phyloP scores from a whole-genome alignment of 2,797 vertebrate genomes.

The Rhynchotus rufescens region DNA sequence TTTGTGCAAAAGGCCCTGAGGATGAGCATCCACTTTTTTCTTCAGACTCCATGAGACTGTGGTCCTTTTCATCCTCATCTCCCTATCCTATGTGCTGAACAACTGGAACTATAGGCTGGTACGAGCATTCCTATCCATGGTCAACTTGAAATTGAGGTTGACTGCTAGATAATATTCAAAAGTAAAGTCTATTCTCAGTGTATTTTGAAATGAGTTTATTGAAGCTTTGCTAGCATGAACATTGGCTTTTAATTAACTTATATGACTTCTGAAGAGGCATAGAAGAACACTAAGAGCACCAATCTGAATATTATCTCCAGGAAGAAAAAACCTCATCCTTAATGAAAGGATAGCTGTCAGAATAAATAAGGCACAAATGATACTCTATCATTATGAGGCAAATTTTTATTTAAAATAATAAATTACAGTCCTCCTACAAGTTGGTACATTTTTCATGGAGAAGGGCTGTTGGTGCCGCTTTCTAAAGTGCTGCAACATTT shows the following conservation, averaged over 20 bases:
- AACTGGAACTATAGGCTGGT: background rate
- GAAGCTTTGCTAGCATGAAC: conserved; percentile 23
- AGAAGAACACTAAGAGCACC: background rate
- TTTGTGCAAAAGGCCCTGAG: conserved; percentile 14
- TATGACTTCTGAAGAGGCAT: background rate
- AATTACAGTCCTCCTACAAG: conserved; percentile 67
- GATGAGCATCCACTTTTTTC: background rate
- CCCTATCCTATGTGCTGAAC: background rate
- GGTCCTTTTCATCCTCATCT: background rate
- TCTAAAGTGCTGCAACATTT: conserved; percentile 83
- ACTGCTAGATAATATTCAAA: background rate
- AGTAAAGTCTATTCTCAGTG: background rate
- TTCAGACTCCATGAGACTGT: background rate
- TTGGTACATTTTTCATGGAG: conserved; percentile 82
- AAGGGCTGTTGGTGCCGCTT: conserved; percentile 83
- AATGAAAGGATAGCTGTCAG: conserved; percentile 19
- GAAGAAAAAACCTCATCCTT: background rate
- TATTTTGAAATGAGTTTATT: background rate
- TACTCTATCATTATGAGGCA: conserved; percentile 38
- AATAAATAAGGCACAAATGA: conserved; percentile 2
- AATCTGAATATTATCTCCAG: conserved; percentile 16
- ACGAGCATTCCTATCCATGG: background rate
- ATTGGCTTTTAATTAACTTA: conserved; percentile 62
- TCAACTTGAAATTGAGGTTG: background rate
- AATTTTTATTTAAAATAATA: conserved; percentile 72